Base-by-base conservation (phyloP, 1,140 invertebrate species). In the Bombus balteatus region DNA sequence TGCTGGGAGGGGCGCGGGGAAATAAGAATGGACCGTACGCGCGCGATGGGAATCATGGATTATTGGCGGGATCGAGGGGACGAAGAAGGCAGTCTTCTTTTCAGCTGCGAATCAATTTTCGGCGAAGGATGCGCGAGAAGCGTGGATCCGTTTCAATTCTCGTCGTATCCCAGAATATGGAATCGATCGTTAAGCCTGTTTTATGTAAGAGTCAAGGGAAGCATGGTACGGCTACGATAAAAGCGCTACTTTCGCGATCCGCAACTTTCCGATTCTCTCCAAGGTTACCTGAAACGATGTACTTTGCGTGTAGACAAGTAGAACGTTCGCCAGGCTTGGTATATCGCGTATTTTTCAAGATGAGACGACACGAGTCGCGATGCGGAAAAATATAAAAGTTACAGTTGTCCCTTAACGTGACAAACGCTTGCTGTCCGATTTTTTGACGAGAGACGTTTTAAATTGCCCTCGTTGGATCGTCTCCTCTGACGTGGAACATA, bases 1-100 rank as follows among this genome's bases (percentile, higher is more conserved):
- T 39, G n/a, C 39, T 39, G 47, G 65, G 71, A n/a, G 76, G 47
- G 47, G 75, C 53, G 70, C 32, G 43, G 57, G 59, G 65, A 75
- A 59, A 47, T 53, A 80, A 78, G 75, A 85, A 85, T 77, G 73
- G 76, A 81, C 83, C 53, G 78, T 77, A 85, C 62, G 59, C 65
- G 65, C 43, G 65, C 25, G 65, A 85, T 53, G 22, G 34, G 53
- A 34, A 82, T 82, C 72, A 41, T 37, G 39, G 32, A 84, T 84
- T 79, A 71, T 34, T 22, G 15, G 32, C n/a, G 37, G 18, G 47
- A 70, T 47, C 65, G 41, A 71, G 71, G 25, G 9, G n/a, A 1
- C 25, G 59, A 22, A 0, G 37, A 34, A 25, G 5, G 10, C 13
- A 10, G 34, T 18, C 37, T 74, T 81, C 37, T 57, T 72, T 79